phyloP scores from a whole-genome alignment of 2,113 vertebrate genomes.

The Garra rufa region DNA sequence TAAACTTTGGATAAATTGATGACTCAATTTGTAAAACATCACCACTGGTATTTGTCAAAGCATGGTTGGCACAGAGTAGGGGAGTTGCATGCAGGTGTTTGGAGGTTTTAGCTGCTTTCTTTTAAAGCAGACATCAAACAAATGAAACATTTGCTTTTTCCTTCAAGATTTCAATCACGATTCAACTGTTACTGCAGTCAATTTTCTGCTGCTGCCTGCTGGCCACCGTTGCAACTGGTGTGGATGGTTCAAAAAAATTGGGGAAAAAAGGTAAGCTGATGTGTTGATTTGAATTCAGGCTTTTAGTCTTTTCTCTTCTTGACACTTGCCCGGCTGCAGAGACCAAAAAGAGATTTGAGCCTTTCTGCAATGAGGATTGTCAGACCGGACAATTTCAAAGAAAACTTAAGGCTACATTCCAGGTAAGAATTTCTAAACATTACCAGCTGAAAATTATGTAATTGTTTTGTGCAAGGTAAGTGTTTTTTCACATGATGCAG shows the following conservation, averaged over 20 bases:
- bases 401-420: slow-evolving; percentile 73
- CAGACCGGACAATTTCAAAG: slow-evolving; percentile 82
- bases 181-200: slow-evolving; percentile 82
- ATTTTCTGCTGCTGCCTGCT: slow-evolving; percentile 85
- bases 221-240: slow-evolving; percentile 78
- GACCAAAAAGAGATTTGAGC: slow-evolving; percentile 81
- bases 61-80: slow-evolving; percentile 26
- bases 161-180: slow-evolving; percentile 73
- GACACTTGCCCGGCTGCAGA: slow-evolving; percentile 85
- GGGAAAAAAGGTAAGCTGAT: slow-evolving; percentile 87
- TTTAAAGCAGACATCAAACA: slow-evolving; percentile 33
- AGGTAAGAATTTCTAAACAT: slow-evolving; percentile 76
- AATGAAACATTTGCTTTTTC: slow-evolving; percentile 46
- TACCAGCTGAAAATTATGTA: neutral
- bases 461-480: neutral
- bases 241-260: slow-evolving; percentile 75
- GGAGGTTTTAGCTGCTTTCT: neutral
- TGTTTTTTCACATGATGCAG: neutral
- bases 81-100: slow-evolving; percentile 42
- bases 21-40: no score
- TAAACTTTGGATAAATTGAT: no score
- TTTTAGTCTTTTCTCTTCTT: slow-evolving; percentile 39
- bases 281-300: neutral
- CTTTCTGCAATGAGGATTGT: slow-evolving; percentile 69
- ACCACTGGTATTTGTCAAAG: no score